phyloP scores from a whole-genome alignment of 2,113 vertebrate species.

The Pseudonaja textilis region DNA sequence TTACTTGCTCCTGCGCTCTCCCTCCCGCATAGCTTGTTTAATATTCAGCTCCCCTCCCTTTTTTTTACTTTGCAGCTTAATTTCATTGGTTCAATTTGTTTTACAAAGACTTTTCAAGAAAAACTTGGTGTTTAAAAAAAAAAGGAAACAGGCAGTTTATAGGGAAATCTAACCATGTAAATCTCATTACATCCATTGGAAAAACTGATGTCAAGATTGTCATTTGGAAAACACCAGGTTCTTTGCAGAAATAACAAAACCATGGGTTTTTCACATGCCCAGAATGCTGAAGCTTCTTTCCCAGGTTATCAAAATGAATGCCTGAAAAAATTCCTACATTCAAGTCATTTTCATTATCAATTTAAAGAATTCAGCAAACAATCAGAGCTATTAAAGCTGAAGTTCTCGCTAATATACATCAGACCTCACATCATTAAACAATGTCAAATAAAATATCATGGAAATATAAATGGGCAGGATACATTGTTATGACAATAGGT shows the following conservation, averaged over 20 bases:
- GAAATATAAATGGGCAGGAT: background rate
- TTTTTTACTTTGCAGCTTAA: constrained; percentile 64
- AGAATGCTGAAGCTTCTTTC: background rate
- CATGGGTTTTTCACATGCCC: background rate
- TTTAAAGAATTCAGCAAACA: background rate
- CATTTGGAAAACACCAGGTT: background rate
- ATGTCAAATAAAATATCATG: background rate
- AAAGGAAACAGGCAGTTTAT: constrained; percentile 44
- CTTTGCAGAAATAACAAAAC: background rate
- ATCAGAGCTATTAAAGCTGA: background rate
- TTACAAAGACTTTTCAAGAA: constrained; percentile 52
- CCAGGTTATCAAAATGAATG: background rate
- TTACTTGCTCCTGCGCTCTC: background rate
- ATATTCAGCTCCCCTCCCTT: constrained; percentile 52
- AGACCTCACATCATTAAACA: background rate
- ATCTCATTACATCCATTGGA: constrained; percentile 16
- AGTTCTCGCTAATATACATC: background rate
- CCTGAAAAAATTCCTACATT: background rate
- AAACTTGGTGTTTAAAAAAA: constrained; percentile 23
- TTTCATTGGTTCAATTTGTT: constrained; percentile 66
- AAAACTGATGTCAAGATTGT: constrained; percentile 28
- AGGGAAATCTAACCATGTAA: constrained; percentile 43
- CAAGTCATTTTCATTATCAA: accelerated
- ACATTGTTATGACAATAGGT: background rate
- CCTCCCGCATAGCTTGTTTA: constrained; percentile 44